These are phyloP conservation scores for Platycheirus rosarum DNA, from an alignment of 2,888 invertebrate species.

Conservation along the genomic window DNA sequence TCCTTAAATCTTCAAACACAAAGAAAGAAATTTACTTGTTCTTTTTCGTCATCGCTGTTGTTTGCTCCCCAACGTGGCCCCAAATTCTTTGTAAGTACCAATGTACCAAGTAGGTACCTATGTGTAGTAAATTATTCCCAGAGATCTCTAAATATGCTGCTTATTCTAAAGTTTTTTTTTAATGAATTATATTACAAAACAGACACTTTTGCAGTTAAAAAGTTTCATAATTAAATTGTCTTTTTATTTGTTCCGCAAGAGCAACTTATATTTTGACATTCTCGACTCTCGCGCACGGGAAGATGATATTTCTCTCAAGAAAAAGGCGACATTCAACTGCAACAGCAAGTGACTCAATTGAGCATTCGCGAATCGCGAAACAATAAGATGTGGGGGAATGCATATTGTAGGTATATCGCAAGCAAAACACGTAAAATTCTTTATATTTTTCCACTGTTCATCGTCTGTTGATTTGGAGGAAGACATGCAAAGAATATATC, in stretches of 20 bases:
- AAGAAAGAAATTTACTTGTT: conserved; percentile 23
- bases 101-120: neutral
- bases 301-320: conserved; percentile 10
- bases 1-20: conserved; percentile 26
- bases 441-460: neutral
- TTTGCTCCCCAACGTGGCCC: conserved; percentile 25
- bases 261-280: conserved; percentile 13
- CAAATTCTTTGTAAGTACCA: conserved; percentile 11
- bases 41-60: neutral
- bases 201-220: conserved; percentile 21
- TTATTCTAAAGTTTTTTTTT: too few species aligned
- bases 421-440: conserved; percentile 23
- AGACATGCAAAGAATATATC: conserved; percentile 22
- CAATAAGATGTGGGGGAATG: conserved; percentile 6
- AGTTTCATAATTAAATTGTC: conserved; percentile 45
- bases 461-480: conserved; percentile 31
- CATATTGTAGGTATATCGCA: conserved; percentile 18
- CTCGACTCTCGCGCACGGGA: conserved; percentile 10
- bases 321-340: neutral
- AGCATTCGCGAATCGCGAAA: neutral
- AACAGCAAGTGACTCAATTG: neutral
- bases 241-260: conserved; percentile 15
- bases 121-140: conserved; percentile 13
- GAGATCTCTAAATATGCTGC: conserved; percentile 3
- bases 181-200: too few species aligned